Evolutionary conservation across 2,797 vertebrate genomes (phyloP), one percentile per base, ranked within the genome.

Genomic region (Melanotaenia maccullochi): DNA sequence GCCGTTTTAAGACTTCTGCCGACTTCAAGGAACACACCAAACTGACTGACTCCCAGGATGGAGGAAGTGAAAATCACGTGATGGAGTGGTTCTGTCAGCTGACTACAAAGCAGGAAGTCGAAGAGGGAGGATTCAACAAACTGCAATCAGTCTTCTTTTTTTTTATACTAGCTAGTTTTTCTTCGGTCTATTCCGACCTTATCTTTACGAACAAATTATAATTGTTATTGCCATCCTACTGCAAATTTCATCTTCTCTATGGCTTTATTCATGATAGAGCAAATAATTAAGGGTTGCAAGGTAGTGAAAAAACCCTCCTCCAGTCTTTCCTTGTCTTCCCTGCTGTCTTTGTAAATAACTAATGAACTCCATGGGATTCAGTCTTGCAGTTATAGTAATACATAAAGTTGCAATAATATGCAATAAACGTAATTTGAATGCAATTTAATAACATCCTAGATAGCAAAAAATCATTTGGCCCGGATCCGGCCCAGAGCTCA

Each of bases 51-150:
- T 20, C 9, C 35, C 12, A 2, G 6, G 1, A 25, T 22, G 14
- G 79, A 93, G 95, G 30, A 96, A 97, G 68, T 95, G 90, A 91
- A 69, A 93, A 14, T 95, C 97, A 81, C 95, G 94, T 81, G 97
- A 97, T 64, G 90, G 91, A 90, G 12, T 11, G 22, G 0, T 0
- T 6, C 2, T 1, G 93, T 97, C 77, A 96, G 95, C 3, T 91
- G 90, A 90, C 73, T 90, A 93, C 0, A 6, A 0, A 59, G 0
- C 20, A 24, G 75, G 71, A 85, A 79, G 36, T 1, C 1, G 33
- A 2, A 28, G 35, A 1, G 47, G 9, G 11, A 5, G 28, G 0
- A n/a, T 4, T 5, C 2, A 33, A 1, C 20, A 2, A n/a, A 44
- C 36, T 5, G 11, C 35, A 38, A 4, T 20, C 14, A 0, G 9